Base-by-base conservation (phyloP, 1,140 invertebrate genomes). In the Eriosoma lanigerum region DNA sequence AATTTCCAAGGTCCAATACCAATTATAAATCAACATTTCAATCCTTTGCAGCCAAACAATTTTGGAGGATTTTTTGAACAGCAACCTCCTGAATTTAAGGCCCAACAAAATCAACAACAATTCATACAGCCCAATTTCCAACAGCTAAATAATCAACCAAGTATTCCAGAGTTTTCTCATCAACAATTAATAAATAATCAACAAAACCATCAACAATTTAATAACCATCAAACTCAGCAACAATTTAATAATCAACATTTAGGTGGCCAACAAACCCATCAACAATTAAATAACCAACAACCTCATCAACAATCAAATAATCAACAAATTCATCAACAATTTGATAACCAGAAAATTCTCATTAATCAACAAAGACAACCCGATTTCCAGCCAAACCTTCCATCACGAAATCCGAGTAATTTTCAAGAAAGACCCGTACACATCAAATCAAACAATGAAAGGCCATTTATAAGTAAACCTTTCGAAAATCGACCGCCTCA, bases 231-330 rank as follows among this genome's bases (percentile, higher is more conserved):
- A 64, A 64, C 32, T 24, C 24, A 64, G 6, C 62, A 38, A n/a
- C 19, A 1, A n/a, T 54, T 54, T 3, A 66, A 44, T 44, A 66
- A 21, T 62, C 62, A 66, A 38, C 32, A 66, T 8, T 66, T 46
- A 17, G n/a, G 3, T 26, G 21, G 13, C 44, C 89, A 82, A 88
- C 87, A 82, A 87, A 88, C 81, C 85, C 86, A 56, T 85, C 86
- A 66, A 13, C 64, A 66, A 17, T 66, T 66, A 38, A 84, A 85
- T 48, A 84, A 85, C 81, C 87, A 86, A 13, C 60, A 32, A 32
- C 44, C 29, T 80, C 17, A 64, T 38, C 60, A 64, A 48, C 72
- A 81, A 24, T 62, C 8, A 19, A 62, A 32, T 62, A 62, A 62
- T 32, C 60, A 8, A 32, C 60, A 62, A 26, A 64, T 81, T 9